Conservation (phyloP, 1,140 invertebrate species). For the Vanessa atalanta region DNA sequence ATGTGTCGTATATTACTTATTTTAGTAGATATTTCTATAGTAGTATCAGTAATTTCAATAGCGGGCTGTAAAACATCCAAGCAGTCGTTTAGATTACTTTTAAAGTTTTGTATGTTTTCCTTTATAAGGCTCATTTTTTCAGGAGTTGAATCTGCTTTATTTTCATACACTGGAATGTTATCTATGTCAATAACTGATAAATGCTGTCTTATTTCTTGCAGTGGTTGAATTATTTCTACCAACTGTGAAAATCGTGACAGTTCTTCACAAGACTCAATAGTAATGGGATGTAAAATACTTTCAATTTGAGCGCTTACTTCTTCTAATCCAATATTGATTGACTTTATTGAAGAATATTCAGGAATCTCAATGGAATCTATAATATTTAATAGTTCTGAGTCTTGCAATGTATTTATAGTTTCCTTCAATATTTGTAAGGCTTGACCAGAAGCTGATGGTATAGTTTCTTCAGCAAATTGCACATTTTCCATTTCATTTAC, state of each 20-base stretch:
- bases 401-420: constrained; percentile 62
- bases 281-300: constrained; percentile 59
- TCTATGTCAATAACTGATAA: constrained; percentile 60
- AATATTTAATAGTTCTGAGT: constrained; percentile 58
- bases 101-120: constrained; percentile 54
- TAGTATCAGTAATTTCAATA: constrained; percentile 48
- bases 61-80: constrained; percentile 52
- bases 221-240: constrained; percentile 68
- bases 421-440: constrained; percentile 58
- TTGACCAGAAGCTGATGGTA: constrained; percentile 43
- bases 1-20: constrained; percentile 47
- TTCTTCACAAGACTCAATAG: constrained; percentile 55
- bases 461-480: constrained; percentile 46
- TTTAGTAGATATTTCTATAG: constrained; percentile 56
- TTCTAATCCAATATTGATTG: constrained; percentile 56
- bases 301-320: constrained; percentile 69
- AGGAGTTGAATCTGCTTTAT: constrained; percentile 54
- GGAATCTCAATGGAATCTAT: constrained; percentile 60
- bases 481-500: constrained; percentile 43
- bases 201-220: constrained; percentile 68
- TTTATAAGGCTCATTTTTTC: constrained; percentile 58
- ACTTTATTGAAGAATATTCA: constrained; percentile 63
- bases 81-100: constrained; percentile 57
- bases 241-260: constrained; percentile 47
- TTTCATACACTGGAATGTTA: constrained; percentile 65